Base-by-base conservation (phyloP, 2,888 invertebrate species). In the Caenorhabditis becei region DNA sequence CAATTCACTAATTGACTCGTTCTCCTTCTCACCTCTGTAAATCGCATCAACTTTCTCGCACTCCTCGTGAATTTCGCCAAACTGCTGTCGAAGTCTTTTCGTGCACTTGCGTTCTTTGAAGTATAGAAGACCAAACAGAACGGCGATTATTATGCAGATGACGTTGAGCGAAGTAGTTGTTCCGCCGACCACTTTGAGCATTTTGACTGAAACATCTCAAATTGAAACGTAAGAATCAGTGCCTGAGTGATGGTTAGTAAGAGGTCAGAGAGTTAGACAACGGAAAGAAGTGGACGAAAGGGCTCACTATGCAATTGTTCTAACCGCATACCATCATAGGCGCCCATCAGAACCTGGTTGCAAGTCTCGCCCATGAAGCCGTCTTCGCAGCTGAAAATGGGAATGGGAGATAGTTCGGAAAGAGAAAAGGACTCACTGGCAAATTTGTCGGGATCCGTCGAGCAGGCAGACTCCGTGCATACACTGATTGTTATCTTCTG, bases 321-420 rank as follows among this genome's bases (percentile, higher is more conserved):
- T 67, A 72, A 61, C 78, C n/a, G 70, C 80, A 53, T 80, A 80
- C 80, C 80, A 54, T 75, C 74, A 70, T 75, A 80, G 23, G 74
- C 80, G 26, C 69, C 54, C 74, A 80, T 74, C 35, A 80, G 32
- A 1, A 80, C 80, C 59, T 69, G 69, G 32, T 80, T 75, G 56
- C 80, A 80, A 8, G 56, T 69, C 47, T 80, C 80, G 32, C 80
- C 80, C 74, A 75, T 80, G 37, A 70, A 80, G 28, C 75, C 80
- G 28, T 65, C 74, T 23, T 80, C 74, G 51, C 80, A 80, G 20
- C 80, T 80, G 75, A 28, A 80, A 74, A 44, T 16, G 5, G 4
- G 10, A 20, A 56, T 1, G 11, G 2, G 35, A 1, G 16, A 23
- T 11, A 23, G 23, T 24, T 11, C 35, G 20, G 10, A 23, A 28